Conservation (phyloP, 2,888 invertebrate species). For the Parnassius smintheus region DNA sequence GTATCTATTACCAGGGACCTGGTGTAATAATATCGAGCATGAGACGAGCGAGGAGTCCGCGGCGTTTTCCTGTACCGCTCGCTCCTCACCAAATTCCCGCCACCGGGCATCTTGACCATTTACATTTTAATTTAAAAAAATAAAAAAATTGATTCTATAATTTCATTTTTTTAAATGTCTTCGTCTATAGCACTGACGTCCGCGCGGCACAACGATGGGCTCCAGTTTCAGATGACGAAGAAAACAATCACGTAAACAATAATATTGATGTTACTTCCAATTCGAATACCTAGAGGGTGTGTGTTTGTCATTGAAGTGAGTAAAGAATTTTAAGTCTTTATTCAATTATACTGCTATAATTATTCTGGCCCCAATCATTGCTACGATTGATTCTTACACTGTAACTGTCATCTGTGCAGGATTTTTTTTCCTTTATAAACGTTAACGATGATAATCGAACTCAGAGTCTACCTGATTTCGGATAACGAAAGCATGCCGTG, state of each 20-base stretch:
- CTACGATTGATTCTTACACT: too few relatives aligned
- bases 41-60: conserved; percentile 50
- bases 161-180: conserved; percentile 21
- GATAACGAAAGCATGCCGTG: too few relatives aligned
- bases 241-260: conserved; percentile 71
- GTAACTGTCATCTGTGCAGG: too few relatives aligned
- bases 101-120: conserved; percentile 56
- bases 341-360: too few relatives aligned
- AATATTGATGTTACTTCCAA: conserved; percentile 56
- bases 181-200: conserved; percentile 45
- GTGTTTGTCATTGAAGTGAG: conserved; percentile 25
- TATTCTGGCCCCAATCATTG: too few relatives aligned
- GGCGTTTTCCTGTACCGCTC: conserved; percentile 61
- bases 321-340: neutral
- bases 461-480: too few relatives aligned
- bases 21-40: conserved; percentile 64
- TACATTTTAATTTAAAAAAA: conserved; percentile 45
- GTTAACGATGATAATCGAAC: too few relatives aligned
- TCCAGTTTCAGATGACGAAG: conserved; percentile 61
- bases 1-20: conserved; percentile 56
- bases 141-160: conserved; percentile 11
- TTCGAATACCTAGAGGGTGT: conserved; percentile 46
- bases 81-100: conserved; percentile 54
- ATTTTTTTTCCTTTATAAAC: too few relatives aligned
- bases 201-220: conserved; percentile 39